phyloP scores from a whole-genome alignment of 2,888 invertebrate genomes.

The Acanthococcus lagerstroemiae region DNA sequence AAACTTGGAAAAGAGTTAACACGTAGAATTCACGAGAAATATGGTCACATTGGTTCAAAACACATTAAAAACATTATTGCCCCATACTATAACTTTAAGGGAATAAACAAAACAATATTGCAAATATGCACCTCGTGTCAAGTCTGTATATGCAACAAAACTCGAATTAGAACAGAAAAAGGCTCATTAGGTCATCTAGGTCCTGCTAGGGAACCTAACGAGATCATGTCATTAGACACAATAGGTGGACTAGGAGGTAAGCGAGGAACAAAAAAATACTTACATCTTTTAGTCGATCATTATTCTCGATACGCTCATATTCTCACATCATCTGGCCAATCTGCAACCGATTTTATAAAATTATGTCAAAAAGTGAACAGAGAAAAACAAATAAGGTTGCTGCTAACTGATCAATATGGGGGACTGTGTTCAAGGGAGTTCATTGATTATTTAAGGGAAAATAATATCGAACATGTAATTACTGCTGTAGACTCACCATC shows the following conservation, averaged over 20 bases:
- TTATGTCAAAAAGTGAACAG: neutral
- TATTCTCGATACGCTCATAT: neutral
- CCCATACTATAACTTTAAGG: neutral
- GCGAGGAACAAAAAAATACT: constrained; percentile 38
- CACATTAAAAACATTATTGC: neutral
- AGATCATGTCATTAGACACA: constrained; percentile 38
- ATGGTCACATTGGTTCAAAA: neutral
- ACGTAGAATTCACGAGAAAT: neutral
- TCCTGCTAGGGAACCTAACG: constrained; percentile 37
- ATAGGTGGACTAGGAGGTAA: constrained; percentile 38
- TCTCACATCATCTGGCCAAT: neutral
- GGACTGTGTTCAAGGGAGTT: constrained; percentile 38
- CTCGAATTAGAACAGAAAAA: constrained; percentile 35
- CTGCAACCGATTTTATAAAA: neutral
- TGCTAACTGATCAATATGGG: constrained; percentile 37
- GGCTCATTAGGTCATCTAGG: constrained; percentile 37
- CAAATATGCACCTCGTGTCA: constrained; percentile 29
- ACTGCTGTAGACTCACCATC: neutral
- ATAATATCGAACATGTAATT: constrained; percentile 30
- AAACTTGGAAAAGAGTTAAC: neutral
- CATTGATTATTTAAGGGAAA: constrained; percentile 36
- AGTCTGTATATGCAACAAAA: constrained; percentile 38
- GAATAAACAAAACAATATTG: constrained; percentile 35
- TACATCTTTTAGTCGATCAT: constrained; percentile 33
- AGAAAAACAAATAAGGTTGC: constrained; percentile 32